Base-by-base conservation (phyloP, 2,888 invertebrate genomes). In the Hirtodrosophila confusa region DNA sequence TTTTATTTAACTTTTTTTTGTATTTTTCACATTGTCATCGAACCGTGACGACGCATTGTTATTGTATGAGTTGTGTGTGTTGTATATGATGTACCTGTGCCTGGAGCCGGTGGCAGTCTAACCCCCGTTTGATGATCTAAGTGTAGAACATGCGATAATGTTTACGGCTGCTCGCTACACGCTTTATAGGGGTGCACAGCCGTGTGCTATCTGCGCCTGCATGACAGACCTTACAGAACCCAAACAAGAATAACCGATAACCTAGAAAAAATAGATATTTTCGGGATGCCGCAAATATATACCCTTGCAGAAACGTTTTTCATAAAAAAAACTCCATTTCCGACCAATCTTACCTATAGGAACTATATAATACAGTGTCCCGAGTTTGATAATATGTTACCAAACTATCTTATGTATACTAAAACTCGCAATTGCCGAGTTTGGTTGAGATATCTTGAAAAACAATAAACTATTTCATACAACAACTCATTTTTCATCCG, bases 81-180 rank as follows among this genome's bases (percentile, higher is more conserved):
- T 41, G 39, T 48, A 29, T 58, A 48, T 53, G 78, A 78, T 78
- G 85, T 85, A 82, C 82, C 82, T 85, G 74, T 85, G 47, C 58
- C 60, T 45, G 43, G 49, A 62, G 53, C 58, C 31, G 39, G 48
- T 54, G 44, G 11, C 57, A 36, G 45, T 44, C 54, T 65, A 77
- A 79, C 79, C 83, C 85, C 77, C 72, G 77, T 62, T 50, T 73
- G 79, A 82, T 85, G 85, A 85, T 83, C 83, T 83, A 85, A 85
- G 85, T 85, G 75, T 82, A 73, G 71, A 73, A 82, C 83, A 82
- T 82, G 83, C 79, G 85, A 85, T 83, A 83, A 83, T 85, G 70
- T 82, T 78, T 80, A 84, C 67, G 75, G 70, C 70, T 56, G 31
- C 31, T 60, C 61, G 44, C 64, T 50, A 35, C 43, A 60, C 49